Conservation (phyloP, 2,888 invertebrate genomes). For the Napeogenes inachia region DNA sequence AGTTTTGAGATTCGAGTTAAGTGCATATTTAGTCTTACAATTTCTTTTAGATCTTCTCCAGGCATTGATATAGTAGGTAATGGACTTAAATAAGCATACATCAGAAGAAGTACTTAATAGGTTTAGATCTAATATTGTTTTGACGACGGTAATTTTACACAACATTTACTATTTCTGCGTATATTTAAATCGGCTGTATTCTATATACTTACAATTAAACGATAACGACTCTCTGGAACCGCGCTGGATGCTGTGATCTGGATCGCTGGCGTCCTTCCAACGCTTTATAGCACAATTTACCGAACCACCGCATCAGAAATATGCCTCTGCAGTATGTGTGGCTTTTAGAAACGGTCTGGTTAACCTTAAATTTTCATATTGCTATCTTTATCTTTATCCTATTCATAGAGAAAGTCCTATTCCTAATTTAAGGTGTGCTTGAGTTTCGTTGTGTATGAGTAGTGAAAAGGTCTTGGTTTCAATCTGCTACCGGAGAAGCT, state of each 20-base stretch:
- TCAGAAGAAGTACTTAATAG: too few species aligned
- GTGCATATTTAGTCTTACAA: too few species aligned
- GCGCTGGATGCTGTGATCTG: constrained; percentile 41
- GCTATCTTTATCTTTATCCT: not conserved
- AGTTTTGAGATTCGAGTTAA: too few species aligned
- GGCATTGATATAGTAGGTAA: too few species aligned
- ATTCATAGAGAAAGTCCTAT: not conserved
- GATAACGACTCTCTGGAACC: constrained; percentile 26
- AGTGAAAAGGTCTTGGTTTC: too few species aligned
- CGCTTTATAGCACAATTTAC: constrained; percentile 57
- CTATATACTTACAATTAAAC: constrained; percentile 6
- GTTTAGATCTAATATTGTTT: too few species aligned
- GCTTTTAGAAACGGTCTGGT: constrained; percentile 27
- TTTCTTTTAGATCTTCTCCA: too few species aligned
- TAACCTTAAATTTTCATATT: not conserved
- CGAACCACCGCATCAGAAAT: constrained; percentile 40
- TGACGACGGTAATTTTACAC: too few species aligned
- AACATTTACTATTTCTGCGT: not conserved
- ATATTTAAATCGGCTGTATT: not conserved
- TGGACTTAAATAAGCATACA: too few species aligned
- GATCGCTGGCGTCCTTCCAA: constrained; percentile 57
- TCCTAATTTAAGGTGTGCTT: too few species aligned
- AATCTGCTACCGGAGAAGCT: too few species aligned
- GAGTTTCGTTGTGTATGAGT: too few species aligned
- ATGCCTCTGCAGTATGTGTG: constrained; percentile 36